Percentiles rank a stretch among this genome's conserved stretches.
Conservation (phyloP, 2,888 invertebrate genomes). For the Polymixis flavicincta region DNA sequence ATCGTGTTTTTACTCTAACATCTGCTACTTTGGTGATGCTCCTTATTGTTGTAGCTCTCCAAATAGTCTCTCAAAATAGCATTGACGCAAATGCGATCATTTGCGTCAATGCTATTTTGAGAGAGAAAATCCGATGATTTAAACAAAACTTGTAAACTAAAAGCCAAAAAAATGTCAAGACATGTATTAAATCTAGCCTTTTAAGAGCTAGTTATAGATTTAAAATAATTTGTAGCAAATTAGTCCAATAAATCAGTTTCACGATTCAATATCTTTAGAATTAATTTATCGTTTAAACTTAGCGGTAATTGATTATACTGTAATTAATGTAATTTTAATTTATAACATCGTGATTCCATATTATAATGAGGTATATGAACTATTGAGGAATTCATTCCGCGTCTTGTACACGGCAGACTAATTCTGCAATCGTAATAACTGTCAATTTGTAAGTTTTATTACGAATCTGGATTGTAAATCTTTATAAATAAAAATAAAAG, state of each 20-base stretch:
- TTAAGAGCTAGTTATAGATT: conserved; percentile 24
- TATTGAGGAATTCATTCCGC: conserved; percentile 27
- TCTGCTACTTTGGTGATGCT: too few species aligned
- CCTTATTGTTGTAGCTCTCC: too few species aligned
- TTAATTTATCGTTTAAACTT: conserved; percentile 45
- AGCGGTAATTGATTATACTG: conserved; percentile 51
- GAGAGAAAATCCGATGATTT: too few species aligned
- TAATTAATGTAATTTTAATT: conserved; percentile 51
- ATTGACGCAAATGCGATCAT: conserved; percentile 27
- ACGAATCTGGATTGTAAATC: conserved; percentile 20
- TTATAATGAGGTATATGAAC: conserved; percentile 30
- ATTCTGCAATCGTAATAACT: conserved; percentile 31
- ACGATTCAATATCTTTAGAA: conserved; percentile 43
- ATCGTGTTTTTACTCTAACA: too few species aligned
- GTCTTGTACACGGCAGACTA: conserved; percentile 6
- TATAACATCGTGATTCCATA: conserved; percentile 38
- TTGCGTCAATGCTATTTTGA: too few species aligned
- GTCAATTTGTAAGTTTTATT: conserved; percentile 40
- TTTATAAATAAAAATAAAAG: too few species aligned
- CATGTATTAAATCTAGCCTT: conserved; percentile 12
- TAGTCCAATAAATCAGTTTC: conserved; percentile 52
- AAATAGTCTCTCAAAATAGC: background rate
- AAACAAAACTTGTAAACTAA: conserved; percentile 15
- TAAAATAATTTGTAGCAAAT: conserved; percentile 44
- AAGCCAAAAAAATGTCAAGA: conserved; percentile 38